phyloP scores from a whole-genome alignment of 2,113 vertebrate species.

The Sialia sialis region DNA sequence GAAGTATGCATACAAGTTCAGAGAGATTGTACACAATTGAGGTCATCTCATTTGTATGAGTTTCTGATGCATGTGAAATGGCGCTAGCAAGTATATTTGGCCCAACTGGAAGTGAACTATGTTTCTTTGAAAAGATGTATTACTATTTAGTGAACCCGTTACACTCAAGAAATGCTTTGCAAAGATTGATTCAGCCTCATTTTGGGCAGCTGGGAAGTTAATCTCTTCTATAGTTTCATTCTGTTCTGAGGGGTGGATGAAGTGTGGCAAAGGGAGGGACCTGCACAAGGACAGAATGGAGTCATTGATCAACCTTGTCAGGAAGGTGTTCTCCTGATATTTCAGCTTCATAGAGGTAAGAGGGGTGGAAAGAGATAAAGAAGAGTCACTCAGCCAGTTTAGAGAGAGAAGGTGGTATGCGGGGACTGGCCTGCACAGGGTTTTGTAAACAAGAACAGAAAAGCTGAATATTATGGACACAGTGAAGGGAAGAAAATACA shows the following conservation, averaged over 20 bases:
- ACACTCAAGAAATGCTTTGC: conserved; percentile 41
- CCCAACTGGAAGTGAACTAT: background rate
- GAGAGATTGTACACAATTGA: background rate
- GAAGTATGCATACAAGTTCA: background rate
- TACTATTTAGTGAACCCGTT: conserved; percentile 14
- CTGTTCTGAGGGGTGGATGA: conserved; percentile 64
- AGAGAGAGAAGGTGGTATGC: background rate
- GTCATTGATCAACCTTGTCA: conserved; percentile 65
- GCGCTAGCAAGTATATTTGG: background rate
- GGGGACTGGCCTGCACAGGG: conserved; percentile 9
- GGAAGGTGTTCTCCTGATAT: conserved; percentile 62
- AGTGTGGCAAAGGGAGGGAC: conserved; percentile 65
- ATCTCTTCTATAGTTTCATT: conserved; percentile 67
- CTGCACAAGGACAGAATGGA: conserved; percentile 64
- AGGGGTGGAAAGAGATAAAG: conserved; percentile 58
- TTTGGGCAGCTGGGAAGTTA: conserved; percentile 56
- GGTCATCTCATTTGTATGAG: background rate
- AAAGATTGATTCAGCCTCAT: conserved; percentile 35
- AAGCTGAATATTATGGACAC: background rate
- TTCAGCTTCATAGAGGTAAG: conserved; percentile 66
- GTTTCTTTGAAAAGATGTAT: conserved; percentile 14
- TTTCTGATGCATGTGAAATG: conserved; percentile 25
- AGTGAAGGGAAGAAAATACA: background rate
- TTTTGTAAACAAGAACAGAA: background rate
- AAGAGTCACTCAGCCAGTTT: conserved; percentile 24